These are phyloP conservation scores for Phaonia tiefii DNA, from an alignment of 2,888 invertebrate genomes.

Conservation along the genomic window DNA sequence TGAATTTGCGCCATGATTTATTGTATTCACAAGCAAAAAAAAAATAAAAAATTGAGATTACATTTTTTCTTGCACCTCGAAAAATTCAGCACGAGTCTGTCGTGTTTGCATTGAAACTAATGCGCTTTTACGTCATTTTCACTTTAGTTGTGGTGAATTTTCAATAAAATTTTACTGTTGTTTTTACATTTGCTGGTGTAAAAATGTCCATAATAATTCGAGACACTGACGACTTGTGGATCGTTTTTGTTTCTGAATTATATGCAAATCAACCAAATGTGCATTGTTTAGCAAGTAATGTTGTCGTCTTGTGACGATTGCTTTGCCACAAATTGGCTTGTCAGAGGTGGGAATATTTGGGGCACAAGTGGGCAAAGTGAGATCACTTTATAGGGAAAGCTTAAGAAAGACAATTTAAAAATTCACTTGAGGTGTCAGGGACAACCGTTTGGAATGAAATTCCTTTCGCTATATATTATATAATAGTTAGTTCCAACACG, in stretches of 20 bases:
- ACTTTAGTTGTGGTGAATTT: conserved; percentile 37
- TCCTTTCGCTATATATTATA: too few species aligned
- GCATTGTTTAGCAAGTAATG: neutral
- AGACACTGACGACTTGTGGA: neutral
- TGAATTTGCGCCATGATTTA: conserved; percentile 34
- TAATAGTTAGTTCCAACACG: too few species aligned
- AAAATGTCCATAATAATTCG: conserved; percentile 2
- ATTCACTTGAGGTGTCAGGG: too few species aligned
- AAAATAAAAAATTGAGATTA: conserved; percentile 50
- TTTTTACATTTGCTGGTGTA: neutral
- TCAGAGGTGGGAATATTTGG: too few species aligned
- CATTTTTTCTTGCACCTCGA: conserved; percentile 35
- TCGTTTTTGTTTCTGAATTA: neutral
- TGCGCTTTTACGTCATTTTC: conserved; percentile 29
- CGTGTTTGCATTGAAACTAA: conserved; percentile 16
- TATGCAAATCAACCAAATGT: neutral
- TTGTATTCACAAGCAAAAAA: conserved; percentile 41
- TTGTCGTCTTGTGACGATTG: too few species aligned
- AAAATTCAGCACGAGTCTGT: conserved; percentile 60
- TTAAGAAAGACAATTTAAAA: too few species aligned
- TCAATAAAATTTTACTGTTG: neutral
- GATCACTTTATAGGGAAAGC: too few species aligned
- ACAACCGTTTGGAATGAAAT: too few species aligned
- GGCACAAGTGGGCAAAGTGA: too few species aligned
- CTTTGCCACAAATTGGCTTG: too few species aligned